Base-by-base conservation (phyloP, 2,797 vertebrate genomes). In the Urocyon cinereoargenteus region DNA sequence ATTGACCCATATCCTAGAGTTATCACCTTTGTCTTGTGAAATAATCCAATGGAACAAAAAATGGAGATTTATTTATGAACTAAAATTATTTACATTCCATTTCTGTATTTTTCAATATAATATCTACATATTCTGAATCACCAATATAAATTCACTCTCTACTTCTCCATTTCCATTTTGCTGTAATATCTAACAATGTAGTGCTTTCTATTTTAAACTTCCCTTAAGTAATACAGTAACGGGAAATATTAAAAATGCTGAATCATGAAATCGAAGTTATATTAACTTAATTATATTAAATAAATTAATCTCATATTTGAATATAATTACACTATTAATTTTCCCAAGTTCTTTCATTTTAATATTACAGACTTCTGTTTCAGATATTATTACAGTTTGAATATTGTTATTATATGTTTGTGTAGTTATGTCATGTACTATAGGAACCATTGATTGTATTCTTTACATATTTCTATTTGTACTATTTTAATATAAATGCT, bases 301-400 rank as follows among this genome's bases (percentile, higher is more conserved):
- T 8, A 93, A 95, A 66, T 83, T 45, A 92, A 94, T 75, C 10
- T 84, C 1, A 22, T 28, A 86, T 70, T 86, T 87, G 12, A 95
- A 53, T 94, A 84, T 92, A 72, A 86, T 86, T 66, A 68, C 13
- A 83, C 8, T 66, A 90, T 87, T 91, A 83, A 83, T 68, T 92
- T 83, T 91, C 24, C 75, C 34, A 2, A 66, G 31, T 95, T 68
- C 1, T 86, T 84, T 89, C 6, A 86, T 61, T 82, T 90, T 97
- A 79, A 82, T 68, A 49, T 91, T 93, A 61, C 34, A 86, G 7
- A 21, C 0, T 45, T 59, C 6, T 81, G 13, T 31, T 79, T 83
- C 13, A 90, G 13, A 49, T 90, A 1, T 82, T 90, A 82, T 86
- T 93, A 53, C 0, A 85, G 18, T 87, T 68, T 79, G 7, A 81